Conservation (phyloP, 2,797 vertebrate species). For the Coregonus sp. region DNA sequence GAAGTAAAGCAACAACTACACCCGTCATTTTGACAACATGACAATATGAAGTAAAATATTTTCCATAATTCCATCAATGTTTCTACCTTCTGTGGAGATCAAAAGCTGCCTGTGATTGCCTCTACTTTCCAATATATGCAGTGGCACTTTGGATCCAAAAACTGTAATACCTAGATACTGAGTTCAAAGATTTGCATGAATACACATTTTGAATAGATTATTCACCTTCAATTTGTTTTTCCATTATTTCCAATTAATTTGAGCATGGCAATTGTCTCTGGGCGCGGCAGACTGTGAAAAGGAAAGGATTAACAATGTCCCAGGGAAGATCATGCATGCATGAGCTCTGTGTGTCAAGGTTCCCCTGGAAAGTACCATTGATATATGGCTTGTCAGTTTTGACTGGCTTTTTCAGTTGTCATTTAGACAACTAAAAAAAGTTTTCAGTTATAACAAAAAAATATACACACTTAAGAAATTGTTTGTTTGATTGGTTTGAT, state of each 20-base stretch:
- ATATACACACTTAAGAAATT: neutral
- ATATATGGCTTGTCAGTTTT: constrained; percentile 26
- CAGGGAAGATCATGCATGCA: constrained; percentile 19
- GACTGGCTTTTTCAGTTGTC: neutral
- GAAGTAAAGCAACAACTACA: constrained; percentile 3
- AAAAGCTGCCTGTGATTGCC: neutral
- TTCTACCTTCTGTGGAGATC: neutral
- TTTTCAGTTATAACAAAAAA: no score
- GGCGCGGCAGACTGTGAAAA: constrained; percentile 56
- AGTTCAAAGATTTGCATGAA: constrained; percentile 38
- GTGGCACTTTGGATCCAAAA: neutral
- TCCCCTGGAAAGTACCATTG: constrained; percentile 32
- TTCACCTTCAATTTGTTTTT: constrained; percentile 58
- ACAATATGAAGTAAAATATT: neutral
- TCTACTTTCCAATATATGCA: neutral
- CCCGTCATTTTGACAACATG: constrained; percentile 2
- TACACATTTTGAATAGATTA: constrained; percentile 47
- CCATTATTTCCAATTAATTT: constrained; percentile 60
- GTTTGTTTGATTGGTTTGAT: neutral
- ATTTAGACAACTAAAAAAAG: neutral
- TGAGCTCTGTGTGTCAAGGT: constrained; percentile 26
- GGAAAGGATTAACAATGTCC: constrained; percentile 49
- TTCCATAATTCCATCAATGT: neutral
- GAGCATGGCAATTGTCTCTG: constrained; percentile 50
- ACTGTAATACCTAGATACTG: constrained; percentile 14